A percentile compares a stretch with the other conserved stretches of the same genome.
Evolutionary conservation across 2,888 invertebrate species (phyloP).

Genomic region (Mamestra brassicae): DNA sequence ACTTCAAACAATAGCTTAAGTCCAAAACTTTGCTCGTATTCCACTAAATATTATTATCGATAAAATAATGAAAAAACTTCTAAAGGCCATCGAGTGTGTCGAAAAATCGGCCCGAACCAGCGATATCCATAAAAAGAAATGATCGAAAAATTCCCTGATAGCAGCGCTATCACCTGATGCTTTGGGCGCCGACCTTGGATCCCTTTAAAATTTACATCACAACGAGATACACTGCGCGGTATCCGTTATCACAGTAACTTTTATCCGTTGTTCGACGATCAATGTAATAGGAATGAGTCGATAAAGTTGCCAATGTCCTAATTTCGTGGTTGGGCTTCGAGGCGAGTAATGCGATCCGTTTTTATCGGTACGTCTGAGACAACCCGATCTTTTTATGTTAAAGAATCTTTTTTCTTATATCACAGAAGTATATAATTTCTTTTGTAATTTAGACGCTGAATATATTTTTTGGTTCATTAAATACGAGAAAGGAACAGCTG

Average conservation of each 20-base stretch:
- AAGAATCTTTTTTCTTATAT: slow-evolving; percentile 63
- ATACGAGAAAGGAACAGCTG: slow-evolving; percentile 45
- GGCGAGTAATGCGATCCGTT: slow-evolving; percentile 68
- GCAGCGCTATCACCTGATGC: slow-evolving; percentile 63
- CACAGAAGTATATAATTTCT: slow-evolving; percentile 65
- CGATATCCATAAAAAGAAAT: slow-evolving; percentile 67
- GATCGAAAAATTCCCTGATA: slow-evolving; percentile 54
- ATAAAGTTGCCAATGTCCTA: slow-evolving; percentile 29
- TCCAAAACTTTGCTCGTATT: slow-evolving; percentile 43
- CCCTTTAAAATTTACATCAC: slow-evolving; percentile 9
- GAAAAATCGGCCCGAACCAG: slow-evolving; percentile 46
- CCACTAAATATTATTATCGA: slow-evolving; percentile 52
- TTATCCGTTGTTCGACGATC: slow-evolving; percentile 8
- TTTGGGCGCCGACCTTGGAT: slow-evolving; percentile 28
- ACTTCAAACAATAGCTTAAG: slow-evolving; percentile 25
- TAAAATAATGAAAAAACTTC: slow-evolving; percentile 55
- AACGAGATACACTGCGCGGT: slow-evolving; percentile 39
- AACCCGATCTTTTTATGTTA: slow-evolving; percentile 64
- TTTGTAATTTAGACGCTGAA: slow-evolving; percentile 63
- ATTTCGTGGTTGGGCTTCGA: slow-evolving; percentile 42
- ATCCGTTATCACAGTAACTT: slow-evolving; percentile 1
- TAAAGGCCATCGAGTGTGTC: slow-evolving; percentile 51
- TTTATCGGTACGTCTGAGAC: slow-evolving; percentile 62
- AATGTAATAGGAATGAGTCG: slow-evolving; percentile 35
- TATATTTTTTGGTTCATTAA: slow-evolving; percentile 63